Conservation (phyloP, 2,888 invertebrate genomes). For the Gymnoscelis rufifasciata region DNA sequence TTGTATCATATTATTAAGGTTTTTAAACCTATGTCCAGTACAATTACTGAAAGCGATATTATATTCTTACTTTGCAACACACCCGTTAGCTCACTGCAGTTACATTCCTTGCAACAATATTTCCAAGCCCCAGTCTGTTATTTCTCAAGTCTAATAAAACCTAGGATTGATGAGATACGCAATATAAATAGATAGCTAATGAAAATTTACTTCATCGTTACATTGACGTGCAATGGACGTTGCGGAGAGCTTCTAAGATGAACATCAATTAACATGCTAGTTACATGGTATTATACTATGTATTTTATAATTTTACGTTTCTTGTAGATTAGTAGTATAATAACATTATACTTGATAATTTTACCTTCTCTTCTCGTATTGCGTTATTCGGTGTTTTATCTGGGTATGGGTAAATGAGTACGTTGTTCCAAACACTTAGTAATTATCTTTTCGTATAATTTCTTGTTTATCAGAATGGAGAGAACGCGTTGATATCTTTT, state of each 20-base stretch:
- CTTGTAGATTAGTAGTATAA: neutral
- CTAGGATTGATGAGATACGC: neutral
- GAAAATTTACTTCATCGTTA: constrained; percentile 1
- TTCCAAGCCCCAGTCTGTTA: neutral
- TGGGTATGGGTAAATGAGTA: no score
- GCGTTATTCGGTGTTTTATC: no score
- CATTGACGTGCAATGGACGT: neutral
- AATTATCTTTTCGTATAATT: no score
- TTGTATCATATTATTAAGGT: no score
- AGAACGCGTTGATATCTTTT: constrained; percentile 49
- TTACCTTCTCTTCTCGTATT: no score
- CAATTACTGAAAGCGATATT: no score
- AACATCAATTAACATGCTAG: neutral
- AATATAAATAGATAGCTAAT: neutral
- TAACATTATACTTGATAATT: no score
- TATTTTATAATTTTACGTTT: neutral
- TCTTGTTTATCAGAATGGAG: neutral
- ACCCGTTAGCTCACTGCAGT: no score
- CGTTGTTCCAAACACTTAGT: no score
- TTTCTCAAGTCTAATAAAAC: neutral
- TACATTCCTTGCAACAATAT: no score
- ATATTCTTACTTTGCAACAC: no score
- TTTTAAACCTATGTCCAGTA: no score
- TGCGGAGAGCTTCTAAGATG: neutral
- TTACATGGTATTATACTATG: neutral